phyloP scores from a whole-genome alignment of 2,888 invertebrate species.

The Halocaridina rubra region DNA sequence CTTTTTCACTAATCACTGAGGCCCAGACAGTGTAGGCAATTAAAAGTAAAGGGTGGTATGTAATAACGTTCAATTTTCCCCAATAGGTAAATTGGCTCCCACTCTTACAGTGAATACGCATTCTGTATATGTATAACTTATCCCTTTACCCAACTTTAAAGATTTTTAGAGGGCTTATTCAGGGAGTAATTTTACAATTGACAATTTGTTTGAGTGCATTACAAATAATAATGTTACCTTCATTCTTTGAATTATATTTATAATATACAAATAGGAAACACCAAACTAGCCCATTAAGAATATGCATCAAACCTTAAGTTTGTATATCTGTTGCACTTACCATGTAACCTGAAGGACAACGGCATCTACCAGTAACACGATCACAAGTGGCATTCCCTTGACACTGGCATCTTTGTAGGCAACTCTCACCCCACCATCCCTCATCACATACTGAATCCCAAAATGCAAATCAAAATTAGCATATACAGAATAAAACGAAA shows the following conservation, averaged over 20 bases:
- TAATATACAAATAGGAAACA: too few relatives aligned
- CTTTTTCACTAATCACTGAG: not conserved
- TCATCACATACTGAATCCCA: constrained; percentile 68
- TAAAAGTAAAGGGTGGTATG: not conserved
- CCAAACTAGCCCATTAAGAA: too few relatives aligned
- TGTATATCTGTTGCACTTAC: not conserved
- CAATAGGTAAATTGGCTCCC: too few relatives aligned
- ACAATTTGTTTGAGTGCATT: too few relatives aligned
- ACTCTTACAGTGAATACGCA: not conserved
- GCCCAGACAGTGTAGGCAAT: not conserved
- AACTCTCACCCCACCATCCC: constrained; percentile 70
- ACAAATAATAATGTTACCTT: too few relatives aligned
- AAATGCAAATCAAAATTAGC: too few relatives aligned
- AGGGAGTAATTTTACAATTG: too few relatives aligned
- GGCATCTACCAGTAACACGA: constrained; percentile 64
- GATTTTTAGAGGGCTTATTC: too few relatives aligned
- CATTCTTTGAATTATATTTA: too few relatives aligned
- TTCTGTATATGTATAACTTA: not conserved
- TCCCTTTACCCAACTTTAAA: not conserved
- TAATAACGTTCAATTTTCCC: too few relatives aligned
- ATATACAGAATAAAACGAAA: too few relatives aligned
- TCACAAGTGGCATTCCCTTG: constrained; percentile 64
- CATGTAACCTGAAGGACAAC: constrained; percentile 23
- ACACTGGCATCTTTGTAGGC: constrained; percentile 70
- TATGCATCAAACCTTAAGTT: too few relatives aligned